Percentiles rank a stretch among this genome's conserved stretches.
Conservation (phyloP, 1,140 invertebrate genomes). For the Colletes gigas region DNA sequence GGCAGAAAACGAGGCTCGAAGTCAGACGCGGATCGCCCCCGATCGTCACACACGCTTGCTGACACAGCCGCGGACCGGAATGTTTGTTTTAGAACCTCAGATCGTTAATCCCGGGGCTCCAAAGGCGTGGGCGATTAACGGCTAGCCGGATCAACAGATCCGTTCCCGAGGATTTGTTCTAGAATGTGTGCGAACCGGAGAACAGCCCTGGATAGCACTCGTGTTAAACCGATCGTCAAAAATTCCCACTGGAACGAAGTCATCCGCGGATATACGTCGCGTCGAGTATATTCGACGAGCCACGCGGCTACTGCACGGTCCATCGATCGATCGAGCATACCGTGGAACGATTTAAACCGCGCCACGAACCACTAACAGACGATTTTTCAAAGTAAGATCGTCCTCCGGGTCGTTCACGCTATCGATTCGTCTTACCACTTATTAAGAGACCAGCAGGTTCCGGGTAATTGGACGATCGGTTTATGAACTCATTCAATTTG, state of each 20-base stretch:
- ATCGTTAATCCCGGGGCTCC: slow-evolving; percentile 38
- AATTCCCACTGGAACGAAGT: neutral
- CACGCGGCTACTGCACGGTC: neutral
- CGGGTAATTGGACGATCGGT: too few species aligned
- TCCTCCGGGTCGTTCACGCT: too few species aligned
- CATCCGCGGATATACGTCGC: neutral
- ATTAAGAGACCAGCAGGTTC: too few species aligned
- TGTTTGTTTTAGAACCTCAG: slow-evolving; percentile 52
- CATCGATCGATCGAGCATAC: neutral
- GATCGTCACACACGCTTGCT: slow-evolving; percentile 24
- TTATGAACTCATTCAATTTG: too few species aligned
- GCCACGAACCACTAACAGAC: neutral
- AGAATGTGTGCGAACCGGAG: slow-evolving; percentile 7
- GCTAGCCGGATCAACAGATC: slow-evolving; percentile 23
- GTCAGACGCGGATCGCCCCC: slow-evolving; percentile 11
- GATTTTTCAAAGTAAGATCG: neutral
- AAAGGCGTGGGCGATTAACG: slow-evolving; percentile 43
- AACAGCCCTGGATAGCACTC: neutral
- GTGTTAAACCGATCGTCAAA: neutral
- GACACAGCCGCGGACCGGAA: slow-evolving; percentile 2
- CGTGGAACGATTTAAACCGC: neutral
- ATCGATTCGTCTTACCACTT: too few species aligned
- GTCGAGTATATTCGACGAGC: neutral
- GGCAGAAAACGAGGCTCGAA: slow-evolving; percentile 4
- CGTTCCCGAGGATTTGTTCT: slow-evolving; percentile 7